A percentile compares a stretch with the other conserved stretches of the same genome.
Conservation (phyloP, 2,888 invertebrate genomes). For the Parnassius glacialis region DNA sequence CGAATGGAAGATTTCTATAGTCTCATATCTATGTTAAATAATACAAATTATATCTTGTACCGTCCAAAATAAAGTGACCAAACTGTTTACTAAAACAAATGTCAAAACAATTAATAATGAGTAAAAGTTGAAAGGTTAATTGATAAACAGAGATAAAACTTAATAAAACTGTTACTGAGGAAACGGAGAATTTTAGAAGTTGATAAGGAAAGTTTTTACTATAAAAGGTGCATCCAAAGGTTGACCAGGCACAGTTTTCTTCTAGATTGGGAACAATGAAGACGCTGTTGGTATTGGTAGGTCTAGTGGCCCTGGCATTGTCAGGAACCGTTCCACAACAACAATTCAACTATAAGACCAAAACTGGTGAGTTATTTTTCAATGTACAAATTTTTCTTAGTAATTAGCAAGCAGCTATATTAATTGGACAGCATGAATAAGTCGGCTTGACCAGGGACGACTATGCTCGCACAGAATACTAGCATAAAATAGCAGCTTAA, state of each 20-base stretch:
- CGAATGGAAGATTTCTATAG: too few species aligned
- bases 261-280: slow-evolving; percentile 61
- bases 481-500: too few species aligned
- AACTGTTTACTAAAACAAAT: background rate
- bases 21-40: too few species aligned
- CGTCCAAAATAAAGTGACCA: background rate
- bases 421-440: background rate
- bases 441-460: too few species aligned
- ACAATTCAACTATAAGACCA: slow-evolving; percentile 39
- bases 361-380: slow-evolving; percentile 40
- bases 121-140: slow-evolving; percentile 16
- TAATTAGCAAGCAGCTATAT: background rate
- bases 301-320: slow-evolving; percentile 59
- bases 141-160: slow-evolving; percentile 21
- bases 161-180: slow-evolving; percentile 29
- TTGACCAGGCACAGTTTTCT: slow-evolving; percentile 54
- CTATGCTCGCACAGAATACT: too few species aligned
- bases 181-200: slow-evolving; percentile 23
- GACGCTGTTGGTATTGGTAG: slow-evolving; percentile 68
- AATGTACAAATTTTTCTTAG: slow-evolving; percentile 1
- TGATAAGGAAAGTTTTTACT: slow-evolving; percentile 34
- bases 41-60: too few species aligned
- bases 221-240: slow-evolving; percentile 33
- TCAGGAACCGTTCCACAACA: slow-evolving; percentile 46
- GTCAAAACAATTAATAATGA: slow-evolving; percentile 3